Conservation (phyloP, 2,797 vertebrate species). For the Odontamblyopus rebecca region DNA sequence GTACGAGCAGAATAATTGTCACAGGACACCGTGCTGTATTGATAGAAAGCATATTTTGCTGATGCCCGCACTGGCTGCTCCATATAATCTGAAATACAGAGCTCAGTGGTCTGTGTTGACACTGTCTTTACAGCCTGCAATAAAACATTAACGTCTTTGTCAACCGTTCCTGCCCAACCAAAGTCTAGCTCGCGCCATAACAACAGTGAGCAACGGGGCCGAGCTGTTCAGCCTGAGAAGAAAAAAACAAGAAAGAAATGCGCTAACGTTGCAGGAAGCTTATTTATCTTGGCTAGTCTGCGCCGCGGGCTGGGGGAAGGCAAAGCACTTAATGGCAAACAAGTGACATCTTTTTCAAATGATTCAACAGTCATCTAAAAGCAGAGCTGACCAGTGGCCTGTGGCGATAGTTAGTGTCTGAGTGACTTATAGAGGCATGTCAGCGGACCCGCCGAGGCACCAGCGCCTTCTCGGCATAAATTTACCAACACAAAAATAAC, state of each 20-base stretch:
- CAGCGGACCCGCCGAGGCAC: slow-evolving; percentile 62
- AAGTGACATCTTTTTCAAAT: slow-evolving; percentile 79
- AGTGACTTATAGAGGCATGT: slow-evolving; percentile 79
- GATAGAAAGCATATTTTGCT: slow-evolving; percentile 34
- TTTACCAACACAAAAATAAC: slow-evolving; percentile 74
- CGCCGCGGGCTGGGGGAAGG: slow-evolving; percentile 62
- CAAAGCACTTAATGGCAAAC: slow-evolving; percentile 81
- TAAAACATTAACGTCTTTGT: slow-evolving; percentile 58
- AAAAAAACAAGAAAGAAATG: slow-evolving; percentile 58
- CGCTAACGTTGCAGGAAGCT: slow-evolving; percentile 69
- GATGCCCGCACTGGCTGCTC: slow-evolving; percentile 27
- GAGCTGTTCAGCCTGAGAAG: slow-evolving; percentile 64
- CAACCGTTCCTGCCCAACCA: slow-evolving; percentile 48
- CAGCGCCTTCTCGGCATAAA: slow-evolving; percentile 75
- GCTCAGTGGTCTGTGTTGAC: slow-evolving; percentile 49
- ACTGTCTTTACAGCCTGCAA: slow-evolving; percentile 45
- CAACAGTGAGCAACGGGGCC: slow-evolving; percentile 47
- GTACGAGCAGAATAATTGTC: slow-evolving; percentile 22
- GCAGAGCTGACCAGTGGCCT: slow-evolving; percentile 71
- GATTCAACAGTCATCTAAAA: slow-evolving; percentile 77
- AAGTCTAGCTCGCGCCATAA: slow-evolving; percentile 42
- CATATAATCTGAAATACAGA: slow-evolving; percentile 45
- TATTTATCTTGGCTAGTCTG: slow-evolving; percentile 76
- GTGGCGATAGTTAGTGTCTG: slow-evolving; percentile 75
- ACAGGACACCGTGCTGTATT: slow-evolving; percentile 20